A percentile compares a stretch with the other conserved stretches of the same genome.
Conservation (phyloP, 2,888 invertebrate species). For the Bombylius major region DNA sequence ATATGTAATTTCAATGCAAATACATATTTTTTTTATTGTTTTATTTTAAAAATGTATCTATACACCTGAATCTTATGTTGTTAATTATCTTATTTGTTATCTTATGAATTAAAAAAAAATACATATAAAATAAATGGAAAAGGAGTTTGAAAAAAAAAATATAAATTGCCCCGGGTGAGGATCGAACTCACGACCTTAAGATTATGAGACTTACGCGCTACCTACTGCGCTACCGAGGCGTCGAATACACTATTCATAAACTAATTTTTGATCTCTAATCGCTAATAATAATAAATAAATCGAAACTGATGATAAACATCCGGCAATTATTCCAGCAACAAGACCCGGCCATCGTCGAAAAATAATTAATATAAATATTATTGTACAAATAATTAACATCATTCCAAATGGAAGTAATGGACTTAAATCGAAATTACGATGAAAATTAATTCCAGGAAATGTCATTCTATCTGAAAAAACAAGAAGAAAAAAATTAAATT, state of each 20-base stretch:
- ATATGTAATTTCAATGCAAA: too few species aligned
- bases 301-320: slow-evolving; percentile 19
- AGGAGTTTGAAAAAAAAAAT: background rate
- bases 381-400: slow-evolving; percentile 17
- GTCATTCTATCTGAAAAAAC: background rate
- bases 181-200: slow-evolving; percentile 40
- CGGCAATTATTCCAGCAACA: slow-evolving; percentile 20
- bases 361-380: slow-evolving; percentile 18
- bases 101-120: background rate
- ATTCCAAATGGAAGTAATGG: slow-evolving; percentile 19
- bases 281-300: slow-evolving; percentile 17
- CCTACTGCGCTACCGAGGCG: slow-evolving; percentile 36
- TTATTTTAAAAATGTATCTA: too few species aligned
- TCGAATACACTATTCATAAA: slow-evolving; percentile 11
- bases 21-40: too few species aligned
- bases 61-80: too few species aligned
- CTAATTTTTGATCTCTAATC: slow-evolving; percentile 11
- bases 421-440: slow-evolving; percentile 13
- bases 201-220: slow-evolving; percentile 40
- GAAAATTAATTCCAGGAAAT: background rate
- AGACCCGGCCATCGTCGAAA: slow-evolving; percentile 22
- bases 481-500: background rate
- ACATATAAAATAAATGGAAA: background rate
- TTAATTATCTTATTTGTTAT: too few species aligned
- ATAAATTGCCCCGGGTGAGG: slow-evolving; percentile 33